Evolutionary conservation across 2,888 invertebrate species (phyloP), one percentile per base, ranked within the genome.

Genomic region (Dinocampus coccinellae): DNA sequence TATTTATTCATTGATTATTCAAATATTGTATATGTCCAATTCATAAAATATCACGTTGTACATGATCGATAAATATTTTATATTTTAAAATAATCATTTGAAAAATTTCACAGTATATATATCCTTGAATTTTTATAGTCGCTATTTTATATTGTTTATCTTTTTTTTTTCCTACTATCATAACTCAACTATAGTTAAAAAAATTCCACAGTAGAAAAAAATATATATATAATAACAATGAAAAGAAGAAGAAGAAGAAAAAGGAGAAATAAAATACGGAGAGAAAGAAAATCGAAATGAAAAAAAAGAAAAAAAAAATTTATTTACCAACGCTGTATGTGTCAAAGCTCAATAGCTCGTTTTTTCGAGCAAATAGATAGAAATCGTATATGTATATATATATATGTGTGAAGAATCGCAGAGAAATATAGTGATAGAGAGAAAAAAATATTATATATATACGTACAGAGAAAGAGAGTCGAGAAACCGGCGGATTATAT

Each of bases 401-500:
- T 22, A 39, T 20, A 22, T 22, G 42, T 7, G n/a, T 58, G 7
- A 42, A n/a, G 1, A 24, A 3, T 22, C 22, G 62, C 24, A 22
- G 29, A 29, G 53, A 53, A 16, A 22, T 16, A 55, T 33, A 55
- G 20, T 22, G 24, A 65, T 24, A 55, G 52, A 69, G 33, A 58
- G 58, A 58, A 64, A 53, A n/a, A n/a, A n/a, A n/a, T n/a, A n/a
- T n/a, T n/a, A n/a, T n/a, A n/a, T 29, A 64, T 16, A 42, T n/a
- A 39, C 22, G 24, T 24, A n/a, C 6, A 24, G 55, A 24, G 11
- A 11, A 22, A 29, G 26, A 52, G 58, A 53, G 55, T 74, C 69
- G 66, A 39, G 72, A 75, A 72, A 68, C 74, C 66, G 55, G 67
- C 67, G 74, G 72, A 77, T 69, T 69, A 73, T 75, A 75, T 73